A percentile compares a stretch with the other conserved stretches of the same genome.
Conservation (phyloP, 2,888 invertebrate genomes). For the Boloria selene region DNA sequence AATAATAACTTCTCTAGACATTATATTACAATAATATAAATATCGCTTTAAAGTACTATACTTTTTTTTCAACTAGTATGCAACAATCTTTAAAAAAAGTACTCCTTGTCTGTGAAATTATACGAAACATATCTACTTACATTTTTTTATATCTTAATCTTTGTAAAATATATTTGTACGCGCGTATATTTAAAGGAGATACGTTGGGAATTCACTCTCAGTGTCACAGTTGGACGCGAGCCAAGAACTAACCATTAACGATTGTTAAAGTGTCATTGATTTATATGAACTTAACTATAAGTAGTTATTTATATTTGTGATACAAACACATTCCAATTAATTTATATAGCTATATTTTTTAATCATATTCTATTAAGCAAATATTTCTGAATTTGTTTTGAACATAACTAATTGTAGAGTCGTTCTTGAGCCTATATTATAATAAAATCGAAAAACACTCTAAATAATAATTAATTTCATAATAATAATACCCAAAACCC, state of each 20-base stretch:
- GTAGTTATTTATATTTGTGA: neutral
- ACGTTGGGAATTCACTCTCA: conserved; percentile 12
- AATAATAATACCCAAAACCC: conserved; percentile 23
- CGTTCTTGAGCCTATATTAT: conserved; percentile 9
- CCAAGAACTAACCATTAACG: conserved; percentile 15
- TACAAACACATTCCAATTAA: neutral
- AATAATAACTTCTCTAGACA: too few species aligned
- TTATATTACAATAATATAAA: too few species aligned
- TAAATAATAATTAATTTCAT: conserved; percentile 16
- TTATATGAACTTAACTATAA: conserved; percentile 1
- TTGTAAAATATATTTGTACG: neutral
- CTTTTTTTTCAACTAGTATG: too few species aligned
- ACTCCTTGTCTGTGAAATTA: too few species aligned
- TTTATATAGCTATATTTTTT: neutral
- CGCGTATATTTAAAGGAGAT: conserved; percentile 8
- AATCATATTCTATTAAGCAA: neutral
- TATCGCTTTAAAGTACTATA: too few species aligned
- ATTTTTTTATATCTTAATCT: neutral
- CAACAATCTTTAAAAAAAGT: too few species aligned
- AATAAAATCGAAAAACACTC: conserved; percentile 19
- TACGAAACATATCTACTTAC: too few species aligned
- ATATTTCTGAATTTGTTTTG: conserved; percentile 9
- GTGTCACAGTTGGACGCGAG: conserved; percentile 17
- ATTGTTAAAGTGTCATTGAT: conserved; percentile 18
- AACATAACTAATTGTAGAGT: conserved; percentile 11